Evolutionary conservation across 2,113 vertebrate genomes (phyloP), one percentile per base, ranked within the genome.

Genomic region (Nettapus auritus): DNA sequence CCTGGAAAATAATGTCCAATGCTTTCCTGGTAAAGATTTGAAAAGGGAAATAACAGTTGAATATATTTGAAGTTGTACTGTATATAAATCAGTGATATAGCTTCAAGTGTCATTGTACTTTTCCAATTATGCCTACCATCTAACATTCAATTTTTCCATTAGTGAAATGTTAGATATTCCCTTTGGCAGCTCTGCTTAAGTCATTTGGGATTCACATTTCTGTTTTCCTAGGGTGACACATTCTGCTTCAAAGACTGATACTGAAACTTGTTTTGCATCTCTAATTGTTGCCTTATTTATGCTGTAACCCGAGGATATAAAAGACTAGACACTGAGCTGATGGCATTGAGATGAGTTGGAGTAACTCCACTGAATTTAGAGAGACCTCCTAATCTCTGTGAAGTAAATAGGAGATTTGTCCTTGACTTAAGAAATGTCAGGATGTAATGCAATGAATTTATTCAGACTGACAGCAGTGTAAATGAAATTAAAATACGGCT

Each of bases 271-370:
- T 71, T 96, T 94, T 93, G 86, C 71, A 94, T 94, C 55, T 96
- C 73, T 95, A 91, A 96, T 87, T 86, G n/a, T 68, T 86, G 55
- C 78, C 68, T 94, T 93, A 92, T 92, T 92, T 86, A 89, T 90
- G 48, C 77, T 90, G 53, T 76, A 95, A 90, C 77, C 71, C 36
- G 55, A 70, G 62, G 79, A 82, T 59, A 91, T 18, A 53, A 69
- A 89, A 70, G 69, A 74, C 3, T 23, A 92, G 91, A 85, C 76
- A 34, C 16, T 23, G 81, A 89, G 44, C 44, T 0, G 2, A 77
- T 86, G 66, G 60, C n/a, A 74, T 18, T 3, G 69, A 73, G 68
- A 73, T 50, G 52, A 86, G 70, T 23, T 89, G 67, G 67, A 92
- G 63, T 75, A 71, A 85, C 46, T 91, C 26, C 26, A 69, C 68